A percentile compares a stretch with the other conserved stretches of the same genome.
Conservation (phyloP, 2,888 invertebrate genomes). For the Prosopocoilus inquinatus region DNA sequence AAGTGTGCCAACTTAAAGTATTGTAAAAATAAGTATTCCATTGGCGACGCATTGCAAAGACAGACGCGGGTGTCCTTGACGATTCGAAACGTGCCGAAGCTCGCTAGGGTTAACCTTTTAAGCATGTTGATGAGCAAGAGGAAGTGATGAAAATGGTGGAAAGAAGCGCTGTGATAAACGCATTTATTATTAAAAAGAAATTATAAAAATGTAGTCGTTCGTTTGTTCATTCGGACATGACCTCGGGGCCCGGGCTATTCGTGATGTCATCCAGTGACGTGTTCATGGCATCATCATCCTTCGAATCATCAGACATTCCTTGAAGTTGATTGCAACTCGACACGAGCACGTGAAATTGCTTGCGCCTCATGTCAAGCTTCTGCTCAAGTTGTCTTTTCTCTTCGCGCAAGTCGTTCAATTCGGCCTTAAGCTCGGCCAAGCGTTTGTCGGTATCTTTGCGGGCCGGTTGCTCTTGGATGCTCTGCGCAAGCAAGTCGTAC, state of each 20-base stretch:
- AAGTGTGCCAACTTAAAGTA: constrained; percentile 63
- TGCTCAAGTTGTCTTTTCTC: constrained; percentile 72
- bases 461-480: constrained; percentile 88
- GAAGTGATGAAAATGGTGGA: neutral
- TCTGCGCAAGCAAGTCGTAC: constrained; percentile 89
- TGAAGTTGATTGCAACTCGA: constrained; percentile 84
- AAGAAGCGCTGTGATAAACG: neutral
- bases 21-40: constrained; percentile 57
- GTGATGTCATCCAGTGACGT: constrained; percentile 52
- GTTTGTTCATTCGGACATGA: constrained; percentile 43
- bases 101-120: constrained; percentile 69
- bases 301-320: constrained; percentile 69
- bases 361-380: constrained; percentile 77
- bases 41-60: constrained; percentile 60
- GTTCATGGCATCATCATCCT: constrained; percentile 57
- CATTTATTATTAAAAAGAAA: neutral
- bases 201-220: neutral
- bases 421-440: constrained; percentile 68
- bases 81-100: constrained; percentile 90
- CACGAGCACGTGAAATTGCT: constrained; percentile 87
- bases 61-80: constrained; percentile 83
- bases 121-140: constrained; percentile 16
- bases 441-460: constrained; percentile 74
- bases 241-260: constrained; percentile 46
- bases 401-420: constrained; percentile 67